phyloP scores from a whole-genome alignment of 2,888 invertebrate species.

The Lymantria dispar region DNA sequence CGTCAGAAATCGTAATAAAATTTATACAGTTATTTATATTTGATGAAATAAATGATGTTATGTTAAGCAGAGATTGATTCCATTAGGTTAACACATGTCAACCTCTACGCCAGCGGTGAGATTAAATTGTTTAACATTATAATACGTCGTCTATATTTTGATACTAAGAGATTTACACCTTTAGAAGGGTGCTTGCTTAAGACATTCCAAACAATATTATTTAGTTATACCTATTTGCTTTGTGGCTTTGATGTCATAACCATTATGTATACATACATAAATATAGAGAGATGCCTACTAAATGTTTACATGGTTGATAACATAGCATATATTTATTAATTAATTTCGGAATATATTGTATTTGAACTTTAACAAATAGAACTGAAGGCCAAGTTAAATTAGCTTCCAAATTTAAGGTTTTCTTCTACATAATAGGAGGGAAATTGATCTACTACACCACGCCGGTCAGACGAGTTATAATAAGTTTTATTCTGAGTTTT shows the following conservation, averaged over 20 bases:
- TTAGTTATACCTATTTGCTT: not conserved
- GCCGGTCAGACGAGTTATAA: too few relatives aligned
- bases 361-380: too few relatives aligned
- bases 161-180: not conserved
- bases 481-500: too few relatives aligned
- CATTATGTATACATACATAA: conserved; percentile 32
- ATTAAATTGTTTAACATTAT: conserved; percentile 12
- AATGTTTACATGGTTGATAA: not conserved
- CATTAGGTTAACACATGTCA: not conserved
- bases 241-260: not conserved
- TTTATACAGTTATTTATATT: too few relatives aligned
- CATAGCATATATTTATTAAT: too few relatives aligned
- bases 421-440: too few relatives aligned
- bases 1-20: too few relatives aligned
- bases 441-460: too few relatives aligned
- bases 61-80: not conserved
- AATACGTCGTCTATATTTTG: not conserved
- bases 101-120: conserved; percentile 42
- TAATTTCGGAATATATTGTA: too few relatives aligned
- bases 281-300: not conserved
- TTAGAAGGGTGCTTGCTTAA: not conserved
- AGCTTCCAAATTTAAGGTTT: too few relatives aligned
- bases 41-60: too few relatives aligned
- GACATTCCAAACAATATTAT: not conserved
- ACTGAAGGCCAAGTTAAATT: too few relatives aligned